phyloP scores from a whole-genome alignment of 2,888 invertebrate species.

The Drosophila koepferae region DNA sequence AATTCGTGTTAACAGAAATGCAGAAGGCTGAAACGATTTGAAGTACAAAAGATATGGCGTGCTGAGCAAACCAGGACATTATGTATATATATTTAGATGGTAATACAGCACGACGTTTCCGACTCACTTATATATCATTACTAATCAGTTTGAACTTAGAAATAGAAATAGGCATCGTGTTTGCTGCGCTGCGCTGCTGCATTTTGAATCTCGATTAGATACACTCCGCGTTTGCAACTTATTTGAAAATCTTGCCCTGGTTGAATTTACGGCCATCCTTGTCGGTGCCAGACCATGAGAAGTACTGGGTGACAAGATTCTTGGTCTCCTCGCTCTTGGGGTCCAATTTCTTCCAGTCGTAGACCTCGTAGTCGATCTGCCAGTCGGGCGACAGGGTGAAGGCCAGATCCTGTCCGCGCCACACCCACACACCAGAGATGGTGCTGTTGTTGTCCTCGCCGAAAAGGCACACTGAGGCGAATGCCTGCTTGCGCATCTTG shows the following conservation, averaged over 20 bases:
- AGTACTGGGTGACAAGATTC: constrained; percentile 94
- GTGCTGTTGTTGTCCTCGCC: constrained; percentile 95
- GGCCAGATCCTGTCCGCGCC: constrained; percentile 97
- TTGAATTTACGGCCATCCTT: constrained; percentile 96
- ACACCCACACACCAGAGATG: constrained; percentile 99
- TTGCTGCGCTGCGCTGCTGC: constrained; percentile 30
- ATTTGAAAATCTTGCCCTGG: constrained; percentile 99
- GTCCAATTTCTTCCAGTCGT: constrained; percentile 97
- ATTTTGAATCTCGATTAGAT: constrained; percentile 58
- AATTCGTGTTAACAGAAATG: constrained; percentile 58
- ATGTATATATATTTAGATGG: constrained; percentile 42
- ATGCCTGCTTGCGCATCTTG: constrained; percentile 98
- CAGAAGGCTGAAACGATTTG: constrained; percentile 51
- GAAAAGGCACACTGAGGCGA: constrained; percentile 97
- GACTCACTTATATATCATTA: constrained; percentile 55
- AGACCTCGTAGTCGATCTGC: constrained; percentile 98
- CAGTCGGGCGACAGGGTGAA: constrained; percentile 96
- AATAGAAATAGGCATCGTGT: constrained; percentile 50
- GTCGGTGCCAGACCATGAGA: constrained; percentile 95
- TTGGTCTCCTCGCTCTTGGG: constrained; percentile 92
- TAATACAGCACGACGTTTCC: constrained; percentile 58
- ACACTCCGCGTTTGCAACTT: constrained; percentile 67
- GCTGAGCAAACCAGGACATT: constrained; percentile 58
- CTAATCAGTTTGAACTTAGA: constrained; percentile 69
- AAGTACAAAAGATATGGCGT: constrained; percentile 35